Conservation (phyloP, 2,113 vertebrate species). For the Pyrgilauda ruficollis region DNA sequence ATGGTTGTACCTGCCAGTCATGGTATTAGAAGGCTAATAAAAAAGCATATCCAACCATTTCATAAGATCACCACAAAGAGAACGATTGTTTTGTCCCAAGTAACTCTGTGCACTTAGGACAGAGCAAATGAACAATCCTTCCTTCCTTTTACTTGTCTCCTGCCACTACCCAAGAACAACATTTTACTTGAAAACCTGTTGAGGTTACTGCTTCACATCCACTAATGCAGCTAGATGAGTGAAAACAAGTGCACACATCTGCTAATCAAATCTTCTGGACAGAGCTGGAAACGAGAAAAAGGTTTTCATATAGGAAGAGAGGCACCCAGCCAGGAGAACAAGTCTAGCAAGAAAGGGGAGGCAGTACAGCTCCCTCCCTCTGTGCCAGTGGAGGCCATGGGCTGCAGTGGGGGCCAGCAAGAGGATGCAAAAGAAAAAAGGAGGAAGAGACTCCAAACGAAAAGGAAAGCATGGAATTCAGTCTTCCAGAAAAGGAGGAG, state of each 20-base stretch:
- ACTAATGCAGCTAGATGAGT: not conserved
- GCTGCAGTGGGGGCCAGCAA: not conserved
- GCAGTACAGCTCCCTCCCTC: not conserved
- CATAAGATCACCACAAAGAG: not conserved
- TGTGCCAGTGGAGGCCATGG: accelerated
- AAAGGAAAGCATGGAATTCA: not conserved
- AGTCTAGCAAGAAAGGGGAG: not conserved
- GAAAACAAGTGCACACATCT: constrained; percentile 1
- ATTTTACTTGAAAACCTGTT: not conserved
- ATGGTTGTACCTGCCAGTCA: not conserved
- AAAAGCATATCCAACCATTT: not conserved
- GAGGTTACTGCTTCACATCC: not conserved
- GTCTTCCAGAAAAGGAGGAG: not conserved
- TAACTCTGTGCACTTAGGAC: not conserved
- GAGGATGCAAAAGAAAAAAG: not conserved
- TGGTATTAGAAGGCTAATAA: not conserved
- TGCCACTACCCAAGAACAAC: not conserved
- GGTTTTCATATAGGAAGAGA: not conserved
- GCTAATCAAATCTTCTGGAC: constrained; percentile 8
- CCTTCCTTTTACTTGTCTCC: not conserved
- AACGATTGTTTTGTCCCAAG: not conserved
- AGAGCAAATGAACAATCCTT: not conserved
- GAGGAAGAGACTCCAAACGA: accelerated
- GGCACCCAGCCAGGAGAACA: not conserved
- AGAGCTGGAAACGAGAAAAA: not conserved